phyloP scores from a whole-genome alignment of 2,113 vertebrate genomes.

The Empidonax alnorum region DNA sequence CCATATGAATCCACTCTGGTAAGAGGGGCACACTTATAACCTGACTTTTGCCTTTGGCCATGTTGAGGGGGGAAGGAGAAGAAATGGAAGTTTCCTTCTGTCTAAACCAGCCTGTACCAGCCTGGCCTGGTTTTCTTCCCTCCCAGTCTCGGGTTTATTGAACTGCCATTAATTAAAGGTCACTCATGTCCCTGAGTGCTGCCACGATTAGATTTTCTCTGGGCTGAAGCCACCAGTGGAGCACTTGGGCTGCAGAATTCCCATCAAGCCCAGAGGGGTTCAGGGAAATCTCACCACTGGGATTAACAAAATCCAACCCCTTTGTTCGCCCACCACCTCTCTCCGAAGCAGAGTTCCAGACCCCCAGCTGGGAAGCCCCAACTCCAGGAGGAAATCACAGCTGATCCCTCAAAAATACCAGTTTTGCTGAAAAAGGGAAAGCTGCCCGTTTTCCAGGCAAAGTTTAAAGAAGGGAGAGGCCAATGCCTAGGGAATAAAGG shows the following conservation, averaged over 20 bases:
- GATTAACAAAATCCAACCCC: neutral
- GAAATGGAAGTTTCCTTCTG: neutral
- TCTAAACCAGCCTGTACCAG: neutral
- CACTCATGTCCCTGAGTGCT: neutral
- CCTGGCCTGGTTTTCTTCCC: neutral
- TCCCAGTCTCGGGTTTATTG: neutral
- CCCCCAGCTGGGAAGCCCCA: neutral
- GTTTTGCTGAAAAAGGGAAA: neutral
- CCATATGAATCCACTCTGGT: accelerated
- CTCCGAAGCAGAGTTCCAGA: neutral
- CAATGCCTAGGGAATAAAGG: neutral
- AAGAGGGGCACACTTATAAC: neutral
- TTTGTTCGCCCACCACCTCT: neutral
- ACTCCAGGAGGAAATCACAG: neutral
- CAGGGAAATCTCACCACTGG: neutral
- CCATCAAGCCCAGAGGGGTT: neutral
- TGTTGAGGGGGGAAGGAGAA: neutral
- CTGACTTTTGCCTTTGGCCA: neutral
- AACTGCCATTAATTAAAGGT: slow-evolving; percentile 12
- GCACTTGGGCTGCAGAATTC: neutral
- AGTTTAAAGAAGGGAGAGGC: neutral
- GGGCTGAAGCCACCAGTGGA: neutral
- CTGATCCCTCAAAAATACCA: neutral
- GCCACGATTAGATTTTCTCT: neutral
- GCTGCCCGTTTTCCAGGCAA: neutral